A percentile compares a stretch with the other conserved stretches of the same genome.
phyloP scores from a whole-genome alignment of 2,888 invertebrate genomes.

The Caenorhabditis zanzibari region DNA sequence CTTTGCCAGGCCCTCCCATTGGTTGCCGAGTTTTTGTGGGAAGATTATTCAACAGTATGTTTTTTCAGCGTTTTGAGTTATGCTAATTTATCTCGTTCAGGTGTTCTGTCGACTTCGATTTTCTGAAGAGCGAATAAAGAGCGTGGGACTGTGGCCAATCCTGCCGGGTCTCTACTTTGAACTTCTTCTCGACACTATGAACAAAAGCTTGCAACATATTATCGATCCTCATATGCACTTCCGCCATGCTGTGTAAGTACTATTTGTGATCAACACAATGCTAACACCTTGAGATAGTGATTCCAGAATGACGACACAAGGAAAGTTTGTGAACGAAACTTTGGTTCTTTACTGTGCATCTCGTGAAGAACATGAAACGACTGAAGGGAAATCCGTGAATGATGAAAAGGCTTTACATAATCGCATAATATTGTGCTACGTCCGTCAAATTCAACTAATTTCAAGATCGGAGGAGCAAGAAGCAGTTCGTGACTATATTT shows the following conservation, averaged over 20 bases:
- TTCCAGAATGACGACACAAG: constrained; percentile 47
- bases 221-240: constrained; percentile 38
- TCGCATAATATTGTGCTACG: constrained; percentile 36
- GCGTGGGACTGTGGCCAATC: constrained; percentile 45
- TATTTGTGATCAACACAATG: background rate
- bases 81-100: background rate
- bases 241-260: constrained; percentile 37
- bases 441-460: constrained; percentile 42
- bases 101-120: constrained; percentile 55
- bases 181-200: constrained; percentile 40
- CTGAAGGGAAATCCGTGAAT: constrained; percentile 15
- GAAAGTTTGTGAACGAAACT: constrained; percentile 34
- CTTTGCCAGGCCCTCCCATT: constrained; percentile 9
- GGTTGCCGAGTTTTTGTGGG: constrained; percentile 59
- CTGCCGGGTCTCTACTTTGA: constrained; percentile 58
- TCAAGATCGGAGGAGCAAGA: constrained; percentile 25
- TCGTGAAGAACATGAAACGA: constrained; percentile 38
- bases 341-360: constrained; percentile 43
- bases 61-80: too few relatives aligned
- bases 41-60: constrained; percentile 47
- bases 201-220: constrained; percentile 25
- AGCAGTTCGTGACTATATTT: constrained; percentile 28
- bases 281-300: background rate
- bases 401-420: constrained; percentile 49
- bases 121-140: constrained; percentile 43